Conservation (phyloP, 2,113 vertebrate genomes). For the Atrichornis clamosus region DNA sequence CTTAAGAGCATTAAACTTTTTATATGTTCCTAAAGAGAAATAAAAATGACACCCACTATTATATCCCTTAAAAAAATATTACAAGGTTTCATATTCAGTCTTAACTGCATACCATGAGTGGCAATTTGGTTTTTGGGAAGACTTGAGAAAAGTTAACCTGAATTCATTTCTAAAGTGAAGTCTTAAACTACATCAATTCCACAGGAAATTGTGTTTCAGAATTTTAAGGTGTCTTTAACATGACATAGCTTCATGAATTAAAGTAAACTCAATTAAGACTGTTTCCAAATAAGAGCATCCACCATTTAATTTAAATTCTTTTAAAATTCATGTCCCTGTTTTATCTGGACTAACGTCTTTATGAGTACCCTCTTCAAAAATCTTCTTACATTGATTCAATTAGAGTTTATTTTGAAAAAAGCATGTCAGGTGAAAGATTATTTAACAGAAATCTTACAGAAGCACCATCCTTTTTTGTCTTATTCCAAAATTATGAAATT, state of each 20-base stretch:
- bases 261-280: not conserved
- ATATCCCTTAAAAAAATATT: not conserved
- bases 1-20: not conserved
- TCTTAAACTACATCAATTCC: not conserved
- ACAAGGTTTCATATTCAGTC: not conserved
- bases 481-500: not conserved
- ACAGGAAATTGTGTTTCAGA: not conserved
- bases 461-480: not conserved
- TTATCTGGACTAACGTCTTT: not conserved
- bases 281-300: not conserved
- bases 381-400: not conserved
- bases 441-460: not conserved
- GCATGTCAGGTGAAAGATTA: not conserved
- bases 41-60: not conserved
- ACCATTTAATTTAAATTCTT: not conserved
- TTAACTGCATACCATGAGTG: not conserved
- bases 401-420: not conserved
- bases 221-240: not conserved
- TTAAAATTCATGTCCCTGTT: not conserved
- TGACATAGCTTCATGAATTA: not conserved
- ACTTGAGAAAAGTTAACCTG: not conserved
- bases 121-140: not conserved
- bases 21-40: not conserved
- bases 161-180: not conserved
- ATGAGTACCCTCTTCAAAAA: not conserved